phyloP scores from a whole-genome alignment of 2,113 vertebrate genomes.

The Irena cyanogastra region DNA sequence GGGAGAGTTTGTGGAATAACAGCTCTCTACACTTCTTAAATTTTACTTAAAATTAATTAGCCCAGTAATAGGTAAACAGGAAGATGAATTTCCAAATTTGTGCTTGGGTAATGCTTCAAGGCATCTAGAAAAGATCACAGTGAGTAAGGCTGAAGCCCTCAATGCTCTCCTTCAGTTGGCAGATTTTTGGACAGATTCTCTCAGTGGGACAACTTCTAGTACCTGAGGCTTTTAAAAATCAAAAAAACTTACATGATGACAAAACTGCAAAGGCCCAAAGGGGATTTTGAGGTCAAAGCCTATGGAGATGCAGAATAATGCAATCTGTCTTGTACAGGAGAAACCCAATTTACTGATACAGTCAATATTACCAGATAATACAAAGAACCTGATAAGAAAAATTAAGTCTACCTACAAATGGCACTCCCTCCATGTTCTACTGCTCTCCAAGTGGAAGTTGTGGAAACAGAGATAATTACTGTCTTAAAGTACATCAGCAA shows the following conservation, averaged over 20 bases:
- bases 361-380: not conserved
- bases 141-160: not conserved
- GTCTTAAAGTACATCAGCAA: not conserved
- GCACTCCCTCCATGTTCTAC: not conserved
- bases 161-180: not conserved
- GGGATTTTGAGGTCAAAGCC: not conserved
- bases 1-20: not conserved
- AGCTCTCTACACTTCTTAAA: fast-evolving
- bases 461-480: not conserved
- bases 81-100: not conserved
- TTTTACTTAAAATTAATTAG: not conserved
- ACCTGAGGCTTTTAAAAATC: not conserved
- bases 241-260: not conserved
- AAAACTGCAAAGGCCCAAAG: not conserved
- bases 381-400: not conserved
- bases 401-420: not conserved
- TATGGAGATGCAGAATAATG: not conserved
- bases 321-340: not conserved
- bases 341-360: not conserved
- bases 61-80: not conserved
- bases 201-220: not conserved
- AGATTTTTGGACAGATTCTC: not conserved
- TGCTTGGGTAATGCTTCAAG: not conserved
- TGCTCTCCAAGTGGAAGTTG: not conserved
- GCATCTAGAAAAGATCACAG: not conserved